Conservation (phyloP, 2,888 invertebrate genomes). For the Eledone cirrhosa region DNA sequence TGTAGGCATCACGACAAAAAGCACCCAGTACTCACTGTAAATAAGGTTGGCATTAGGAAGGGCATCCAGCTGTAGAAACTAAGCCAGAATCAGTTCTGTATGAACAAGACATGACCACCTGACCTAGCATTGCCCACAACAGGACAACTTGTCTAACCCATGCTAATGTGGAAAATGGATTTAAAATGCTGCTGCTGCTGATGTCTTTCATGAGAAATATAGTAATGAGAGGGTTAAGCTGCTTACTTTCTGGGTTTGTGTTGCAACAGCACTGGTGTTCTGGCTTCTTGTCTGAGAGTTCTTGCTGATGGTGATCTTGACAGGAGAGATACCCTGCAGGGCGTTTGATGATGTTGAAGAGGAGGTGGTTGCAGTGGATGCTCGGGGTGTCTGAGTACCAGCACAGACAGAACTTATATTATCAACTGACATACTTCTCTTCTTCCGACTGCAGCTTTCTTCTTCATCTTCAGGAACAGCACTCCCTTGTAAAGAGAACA, state of each 20-base stretch:
- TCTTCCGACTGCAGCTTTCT: constrained; percentile 48
- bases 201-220: too few species aligned
- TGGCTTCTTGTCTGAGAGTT: constrained; percentile 53
- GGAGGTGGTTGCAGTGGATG: constrained; percentile 49
- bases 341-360: constrained; percentile 34
- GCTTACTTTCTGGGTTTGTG: constrained; percentile 50
- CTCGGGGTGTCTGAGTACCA: constrained; percentile 49
- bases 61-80: too few species aligned
- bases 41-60: too few species aligned
- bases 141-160: too few species aligned
- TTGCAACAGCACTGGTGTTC: constrained; percentile 28
- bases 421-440: constrained; percentile 55
- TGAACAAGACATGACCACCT: too few species aligned
- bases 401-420: constrained; percentile 47
- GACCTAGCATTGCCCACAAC: too few species aligned
- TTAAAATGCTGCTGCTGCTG: too few species aligned
- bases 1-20: too few species aligned
- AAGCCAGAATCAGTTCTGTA: too few species aligned
- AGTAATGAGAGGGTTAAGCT: background rate
- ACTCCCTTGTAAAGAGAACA: constrained; percentile 41
- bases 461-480: constrained; percentile 61
- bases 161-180: too few species aligned
- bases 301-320: constrained; percentile 63
- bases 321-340: constrained; percentile 54
- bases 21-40: too few species aligned